Evolutionary conservation across 2,888 invertebrate species (phyloP).

Genomic region (Hirtodrosophila trivittata): DNA sequence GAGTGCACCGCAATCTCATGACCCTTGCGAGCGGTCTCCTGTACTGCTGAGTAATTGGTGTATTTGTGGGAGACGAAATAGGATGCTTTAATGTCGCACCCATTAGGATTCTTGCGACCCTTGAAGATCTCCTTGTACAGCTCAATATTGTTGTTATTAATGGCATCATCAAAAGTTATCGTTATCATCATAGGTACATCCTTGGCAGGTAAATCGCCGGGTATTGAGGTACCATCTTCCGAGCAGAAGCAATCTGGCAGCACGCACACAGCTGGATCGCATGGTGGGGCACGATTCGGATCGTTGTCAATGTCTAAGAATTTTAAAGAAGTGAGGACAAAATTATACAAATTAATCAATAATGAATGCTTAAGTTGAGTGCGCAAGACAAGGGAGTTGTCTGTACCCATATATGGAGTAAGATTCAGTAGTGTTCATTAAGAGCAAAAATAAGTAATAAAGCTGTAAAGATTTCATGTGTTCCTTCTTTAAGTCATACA

Average conservation of each 20-base stretch:
- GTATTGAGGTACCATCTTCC: slow-evolving; percentile 94
- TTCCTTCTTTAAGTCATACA: no score
- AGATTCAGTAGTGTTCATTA: no score
- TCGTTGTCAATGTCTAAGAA: slow-evolving; percentile 95
- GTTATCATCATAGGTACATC: slow-evolving; percentile 97
- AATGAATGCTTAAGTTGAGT: no score
- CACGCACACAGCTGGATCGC: slow-evolving; percentile 93
- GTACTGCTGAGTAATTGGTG: slow-evolving; percentile 96
- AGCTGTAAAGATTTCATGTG: no score
- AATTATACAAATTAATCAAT: no score
- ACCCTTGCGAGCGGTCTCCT: slow-evolving; percentile 94
- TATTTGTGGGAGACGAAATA: slow-evolving; percentile 97
- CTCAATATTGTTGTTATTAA: slow-evolving; percentile 97
- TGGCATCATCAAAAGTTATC: slow-evolving; percentile 96
- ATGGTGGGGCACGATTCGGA: slow-evolving; percentile 95
- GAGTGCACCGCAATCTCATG: slow-evolving; percentile 97
- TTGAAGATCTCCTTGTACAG: slow-evolving; percentile 96
- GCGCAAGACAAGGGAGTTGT: no score
- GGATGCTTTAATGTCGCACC: slow-evolving; percentile 95
- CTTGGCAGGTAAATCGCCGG: slow-evolving; percentile 92
- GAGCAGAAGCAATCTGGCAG: slow-evolving; percentile 97
- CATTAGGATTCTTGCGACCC: slow-evolving; percentile 95
- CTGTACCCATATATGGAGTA: no score
- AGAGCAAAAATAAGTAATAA: no score
- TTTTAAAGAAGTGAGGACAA: no score